These are phyloP conservation scores for Cottus gobio DNA, from an alignment of 2,113 vertebrate genomes.

Conservation along the genomic window DNA sequence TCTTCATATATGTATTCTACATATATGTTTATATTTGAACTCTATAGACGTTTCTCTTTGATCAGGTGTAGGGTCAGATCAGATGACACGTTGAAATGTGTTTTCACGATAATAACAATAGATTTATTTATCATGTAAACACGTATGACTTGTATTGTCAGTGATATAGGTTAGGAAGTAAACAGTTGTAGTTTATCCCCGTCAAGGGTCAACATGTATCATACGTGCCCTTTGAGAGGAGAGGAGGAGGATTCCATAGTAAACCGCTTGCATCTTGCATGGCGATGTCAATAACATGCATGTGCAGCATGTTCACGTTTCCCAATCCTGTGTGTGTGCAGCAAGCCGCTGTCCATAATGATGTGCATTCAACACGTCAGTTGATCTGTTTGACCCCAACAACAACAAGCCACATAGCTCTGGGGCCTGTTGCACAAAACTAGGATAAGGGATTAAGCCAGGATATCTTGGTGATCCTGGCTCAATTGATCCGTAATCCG, in stretches of 20 bases:
- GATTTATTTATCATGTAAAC: not conserved
- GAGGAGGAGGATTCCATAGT: not conserved
- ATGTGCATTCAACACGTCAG: not conserved
- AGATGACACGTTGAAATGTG: not conserved
- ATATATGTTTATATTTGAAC: not conserved
- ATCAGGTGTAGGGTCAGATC: not conserved
- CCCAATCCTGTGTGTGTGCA: not conserved
- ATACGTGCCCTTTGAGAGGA: not conserved
- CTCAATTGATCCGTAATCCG: no score
- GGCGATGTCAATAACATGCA: not conserved
- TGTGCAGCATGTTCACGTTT: not conserved
- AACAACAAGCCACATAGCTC: conserved; percentile 2
- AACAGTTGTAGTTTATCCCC: not conserved
- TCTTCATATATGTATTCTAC: not conserved
- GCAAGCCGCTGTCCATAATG: not conserved
- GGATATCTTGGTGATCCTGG: no score
- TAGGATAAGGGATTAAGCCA: no score
- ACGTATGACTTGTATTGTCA: not conserved
- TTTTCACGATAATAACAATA: not conserved
- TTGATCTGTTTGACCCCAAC: conserved; percentile 5
- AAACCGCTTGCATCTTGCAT: not conserved
- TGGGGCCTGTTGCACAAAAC: no score
- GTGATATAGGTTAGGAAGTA: not conserved
- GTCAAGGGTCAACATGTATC: not conserved
- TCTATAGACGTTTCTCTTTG: not conserved